These are phyloP conservation scores for Epirrhoe tristata DNA, from an alignment of 2,888 invertebrate genomes.

Conservation along the genomic window DNA sequence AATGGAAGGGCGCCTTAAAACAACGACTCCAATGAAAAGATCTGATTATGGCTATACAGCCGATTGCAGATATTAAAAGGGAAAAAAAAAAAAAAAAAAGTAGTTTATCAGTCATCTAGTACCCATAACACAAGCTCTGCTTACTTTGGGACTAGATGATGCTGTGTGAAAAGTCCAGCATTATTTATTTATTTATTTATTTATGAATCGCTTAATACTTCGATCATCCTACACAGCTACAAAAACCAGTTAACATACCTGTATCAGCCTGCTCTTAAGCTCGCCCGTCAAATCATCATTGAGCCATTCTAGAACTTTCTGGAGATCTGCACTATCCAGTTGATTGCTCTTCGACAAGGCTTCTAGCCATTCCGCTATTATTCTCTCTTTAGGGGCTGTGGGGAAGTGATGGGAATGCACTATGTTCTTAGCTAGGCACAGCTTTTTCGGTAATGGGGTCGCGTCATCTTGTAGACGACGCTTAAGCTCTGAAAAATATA, in stretches of 20 bases:
- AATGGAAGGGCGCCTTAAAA: no score
- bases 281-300: conserved; percentile 69
- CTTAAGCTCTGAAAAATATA: conserved; percentile 80
- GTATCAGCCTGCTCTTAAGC: conserved; percentile 69
- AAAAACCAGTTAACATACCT: conserved; percentile 54
- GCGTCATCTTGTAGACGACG: conserved; percentile 70
- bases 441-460: conserved; percentile 78
- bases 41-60: no score
- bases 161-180: no score
- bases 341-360: conserved; percentile 57
- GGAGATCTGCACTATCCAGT: conserved; percentile 61
- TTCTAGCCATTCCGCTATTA: conserved; percentile 81
- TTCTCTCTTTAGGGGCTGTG: conserved; percentile 77
- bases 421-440: conserved; percentile 83
- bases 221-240: no score
- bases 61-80: no score
- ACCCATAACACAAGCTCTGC: no score
- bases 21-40: no score
- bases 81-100: no score
- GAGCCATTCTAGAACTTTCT: conserved; percentile 67
- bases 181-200: no score
- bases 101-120: no score
- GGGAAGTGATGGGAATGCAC: conserved; percentile 78
- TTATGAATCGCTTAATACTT: no score
- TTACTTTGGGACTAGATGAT: no score